phyloP scores from a whole-genome alignment of 2,797 vertebrate genomes.

The Zalophus californianus region DNA sequence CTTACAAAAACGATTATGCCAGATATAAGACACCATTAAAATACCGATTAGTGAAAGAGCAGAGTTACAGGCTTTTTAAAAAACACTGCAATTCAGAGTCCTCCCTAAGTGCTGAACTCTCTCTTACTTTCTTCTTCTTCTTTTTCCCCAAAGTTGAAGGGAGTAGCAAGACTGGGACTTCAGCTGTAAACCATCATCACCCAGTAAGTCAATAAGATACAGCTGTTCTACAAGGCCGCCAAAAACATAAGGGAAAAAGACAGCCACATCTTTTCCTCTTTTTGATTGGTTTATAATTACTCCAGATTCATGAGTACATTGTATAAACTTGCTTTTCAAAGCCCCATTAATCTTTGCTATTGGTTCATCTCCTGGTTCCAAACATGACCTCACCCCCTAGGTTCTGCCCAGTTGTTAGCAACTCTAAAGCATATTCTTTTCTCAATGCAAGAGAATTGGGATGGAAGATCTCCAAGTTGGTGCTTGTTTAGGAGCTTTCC shows the following conservation, averaged over 20 bases:
- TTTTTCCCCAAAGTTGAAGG: not conserved
- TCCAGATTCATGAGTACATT: slow-evolving; percentile 43
- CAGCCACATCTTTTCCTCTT: not conserved
- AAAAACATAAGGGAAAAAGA: not conserved
- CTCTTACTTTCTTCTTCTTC: not conserved
- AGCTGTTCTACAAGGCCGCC: not conserved
- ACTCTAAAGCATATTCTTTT: slow-evolving; percentile 41
- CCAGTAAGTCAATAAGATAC: not conserved
- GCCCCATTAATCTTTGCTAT: slow-evolving; percentile 66
- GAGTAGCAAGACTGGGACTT: not conserved
- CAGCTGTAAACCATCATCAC: not conserved
- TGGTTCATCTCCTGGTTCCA: slow-evolving; percentile 69
- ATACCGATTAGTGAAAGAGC: not conserved
- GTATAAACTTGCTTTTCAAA: slow-evolving; percentile 76
- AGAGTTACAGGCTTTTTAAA: not conserved
- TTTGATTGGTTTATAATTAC: slow-evolving; percentile 61
- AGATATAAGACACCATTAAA: not conserved
- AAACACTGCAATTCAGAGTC: not conserved
- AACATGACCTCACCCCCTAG: slow-evolving; percentile 59
- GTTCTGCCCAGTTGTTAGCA: slow-evolving; percentile 19
- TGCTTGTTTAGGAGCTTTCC: slow-evolving; percentile 59
- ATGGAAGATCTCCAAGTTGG: not conserved
- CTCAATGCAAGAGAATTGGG: not conserved
- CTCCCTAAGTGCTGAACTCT: not conserved
- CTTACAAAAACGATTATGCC: not conserved